Evolutionary conservation across 2,113 vertebrate species (phyloP), one percentile per base, ranked within the genome.

Genomic region (Psilopsiagon aurifrons): DNA sequence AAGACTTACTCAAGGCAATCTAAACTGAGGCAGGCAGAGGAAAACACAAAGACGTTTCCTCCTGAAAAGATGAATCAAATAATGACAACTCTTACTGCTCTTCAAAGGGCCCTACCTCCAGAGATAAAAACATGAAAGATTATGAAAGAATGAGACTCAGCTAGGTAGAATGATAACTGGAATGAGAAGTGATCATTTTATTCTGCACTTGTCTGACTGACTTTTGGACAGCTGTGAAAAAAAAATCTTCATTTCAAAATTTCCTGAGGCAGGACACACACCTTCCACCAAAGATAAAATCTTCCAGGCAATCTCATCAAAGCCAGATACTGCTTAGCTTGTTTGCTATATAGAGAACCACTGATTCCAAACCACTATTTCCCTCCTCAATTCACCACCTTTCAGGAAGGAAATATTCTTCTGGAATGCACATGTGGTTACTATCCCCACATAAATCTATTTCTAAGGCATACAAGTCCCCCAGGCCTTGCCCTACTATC

Each of bases 241-340:
- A 88, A 88, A 47, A 27, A 10, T 3, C 29, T 75, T 82, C 4
- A 14, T 78, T 94, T 93, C n/a, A 67, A 57, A 79, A 70, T 28
- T 64, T 64, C 39, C 62, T 49, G 47, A 75, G 57, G 60, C 54
- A 90, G 69, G 9, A 94, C 33, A 17, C 46, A 62, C 63, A 92
- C 25, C 43, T 95, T 74, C 79, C 60, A 91, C 43, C 82, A 91
- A 17, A 88, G 51, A 75, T 67, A 33, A 87, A 59, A 35, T 81
- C 83, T 88, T 89, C n/a, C 88, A 88, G 62, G 44, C 81, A 93
- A 90, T 92, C 47, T 71, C 74, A 60, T 88, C 87, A 92, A 95
- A 94, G 62, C n/a, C 77, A 94, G 74, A 80, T 86, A 35, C 18
- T 31, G 1, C 68, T 83, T 51, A 76, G 46, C 46, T 91, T 67